Conservation (phyloP, 2,888 invertebrate species). For the Harmothoe impar region DNA sequence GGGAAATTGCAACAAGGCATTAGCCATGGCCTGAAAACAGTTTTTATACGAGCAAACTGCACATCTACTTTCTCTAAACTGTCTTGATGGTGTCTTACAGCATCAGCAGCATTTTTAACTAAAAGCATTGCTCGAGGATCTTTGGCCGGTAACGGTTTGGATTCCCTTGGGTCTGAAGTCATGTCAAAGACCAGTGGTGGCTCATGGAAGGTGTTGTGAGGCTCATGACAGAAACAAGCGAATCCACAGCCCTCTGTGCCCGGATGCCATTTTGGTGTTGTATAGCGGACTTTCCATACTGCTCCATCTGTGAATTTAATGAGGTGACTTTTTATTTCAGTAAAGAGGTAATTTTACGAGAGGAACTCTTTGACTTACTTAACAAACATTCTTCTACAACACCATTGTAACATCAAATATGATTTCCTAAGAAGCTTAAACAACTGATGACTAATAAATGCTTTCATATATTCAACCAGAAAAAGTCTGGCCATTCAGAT, state of each 20-base stretch:
- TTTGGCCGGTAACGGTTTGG: conserved; percentile 76
- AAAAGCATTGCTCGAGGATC: conserved; percentile 70
- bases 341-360: too few species aligned
- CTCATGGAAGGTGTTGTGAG: conserved; percentile 78
- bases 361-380: too few species aligned
- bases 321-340: too few species aligned
- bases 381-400: too few species aligned
- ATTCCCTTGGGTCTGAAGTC: conserved; percentile 83
- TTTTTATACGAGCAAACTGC: conserved; percentile 75
- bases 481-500: too few species aligned
- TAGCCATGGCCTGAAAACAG: conserved; percentile 80
- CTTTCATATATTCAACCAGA: too few species aligned
- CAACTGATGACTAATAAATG: too few species aligned
- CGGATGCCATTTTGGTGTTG: conserved; percentile 77
- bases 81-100: conserved; percentile 73
- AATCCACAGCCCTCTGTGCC: conserved; percentile 77
- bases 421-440: too few species aligned
- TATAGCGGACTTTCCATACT: conserved; percentile 81
- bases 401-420: too few species aligned
- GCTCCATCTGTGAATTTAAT: conserved; percentile 65
- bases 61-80: conserved; percentile 73
- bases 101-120: conserved; percentile 71
- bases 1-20: conserved; percentile 83
- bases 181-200: conserved; percentile 84
- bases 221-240: conserved; percentile 77